A percentile compares a stretch with the other conserved stretches of the same genome.
Evolutionary conservation across 2,113 vertebrate genomes (phyloP).

Genomic region (Tachysurus fulvidraco): DNA sequence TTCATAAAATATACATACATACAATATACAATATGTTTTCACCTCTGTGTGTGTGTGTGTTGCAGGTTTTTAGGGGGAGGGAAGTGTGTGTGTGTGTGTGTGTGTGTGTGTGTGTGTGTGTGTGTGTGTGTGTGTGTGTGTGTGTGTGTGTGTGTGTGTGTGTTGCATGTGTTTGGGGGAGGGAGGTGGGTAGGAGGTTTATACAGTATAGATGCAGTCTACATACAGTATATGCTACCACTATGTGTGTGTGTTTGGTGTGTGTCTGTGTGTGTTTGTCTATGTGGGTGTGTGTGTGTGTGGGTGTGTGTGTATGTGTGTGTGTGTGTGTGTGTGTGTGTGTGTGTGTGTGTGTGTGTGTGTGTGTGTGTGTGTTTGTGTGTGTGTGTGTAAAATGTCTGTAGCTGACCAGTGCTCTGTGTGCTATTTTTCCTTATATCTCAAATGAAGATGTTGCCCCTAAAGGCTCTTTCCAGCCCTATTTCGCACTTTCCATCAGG

Average conservation of each 20-base stretch:
- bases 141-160: slow-evolving; percentile 59
- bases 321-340: slow-evolving; percentile 29
- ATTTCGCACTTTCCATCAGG: slow-evolving; percentile 7
- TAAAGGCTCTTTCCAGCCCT: slow-evolving; percentile 11
- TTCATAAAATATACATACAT: no score
- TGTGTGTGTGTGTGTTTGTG: slow-evolving; percentile 44
- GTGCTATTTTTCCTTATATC: neutral
- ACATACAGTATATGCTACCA: no score
- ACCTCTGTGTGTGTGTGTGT: slow-evolving; percentile 58
- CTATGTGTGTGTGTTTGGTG: no score
- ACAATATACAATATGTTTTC: no score
- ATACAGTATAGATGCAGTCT: no score
- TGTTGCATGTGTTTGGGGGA: no score
- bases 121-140: slow-evolving; percentile 63
- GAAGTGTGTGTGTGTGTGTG: slow-evolving; percentile 64
- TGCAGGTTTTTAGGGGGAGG: no score
- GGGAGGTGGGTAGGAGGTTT: no score
- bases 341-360: no score
- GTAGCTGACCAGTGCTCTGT: slow-evolving; percentile 10
- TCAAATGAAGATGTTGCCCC: slow-evolving; percentile 39
- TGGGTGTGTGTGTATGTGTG: slow-evolving; percentile 58
- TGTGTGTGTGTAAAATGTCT: slow-evolving; percentile 46
- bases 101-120: slow-evolving; percentile 66
- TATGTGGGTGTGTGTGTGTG: slow-evolving; percentile 19
- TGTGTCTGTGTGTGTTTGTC: no score